phyloP scores from a whole-genome alignment of 2,888 invertebrate species.

The Antheraea assamensis region DNA sequence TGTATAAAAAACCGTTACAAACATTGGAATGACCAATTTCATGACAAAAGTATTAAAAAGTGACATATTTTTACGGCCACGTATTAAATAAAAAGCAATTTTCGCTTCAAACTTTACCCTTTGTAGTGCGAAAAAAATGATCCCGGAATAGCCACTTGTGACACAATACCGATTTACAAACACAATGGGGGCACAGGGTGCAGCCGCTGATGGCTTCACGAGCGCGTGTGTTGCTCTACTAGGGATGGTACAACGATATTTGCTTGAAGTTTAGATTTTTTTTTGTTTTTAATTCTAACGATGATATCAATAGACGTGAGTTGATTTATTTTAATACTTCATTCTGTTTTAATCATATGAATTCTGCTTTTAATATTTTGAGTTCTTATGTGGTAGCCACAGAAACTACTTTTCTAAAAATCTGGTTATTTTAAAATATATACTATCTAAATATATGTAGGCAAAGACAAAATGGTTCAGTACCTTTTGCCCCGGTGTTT shows the following conservation, averaged over 20 bases:
- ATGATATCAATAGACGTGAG: background rate
- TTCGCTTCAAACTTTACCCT: slow-evolving; percentile 28
- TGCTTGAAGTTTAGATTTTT: background rate
- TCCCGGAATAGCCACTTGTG: slow-evolving; percentile 37
- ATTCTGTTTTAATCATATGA: background rate
- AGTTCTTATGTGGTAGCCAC: background rate
- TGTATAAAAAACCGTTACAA: background rate
- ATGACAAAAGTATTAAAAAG: background rate
- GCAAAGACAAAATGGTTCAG: no score
- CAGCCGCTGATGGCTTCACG: slow-evolving; percentile 34
- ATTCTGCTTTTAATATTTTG: no score
- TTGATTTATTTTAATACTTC: background rate
- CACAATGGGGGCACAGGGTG: slow-evolving; percentile 28
- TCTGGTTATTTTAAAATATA: no score
- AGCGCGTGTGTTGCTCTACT: slow-evolving; percentile 23
- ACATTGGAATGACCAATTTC: slow-evolving; percentile 5
- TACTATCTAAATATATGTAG: no score
- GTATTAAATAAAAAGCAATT: slow-evolving; percentile 30
- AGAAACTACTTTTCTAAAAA: background rate
- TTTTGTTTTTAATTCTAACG: background rate
- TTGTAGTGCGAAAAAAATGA: slow-evolving; percentile 23
- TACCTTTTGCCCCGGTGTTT: no score
- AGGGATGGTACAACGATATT: slow-evolving; percentile 20
- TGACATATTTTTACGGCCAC: background rate
- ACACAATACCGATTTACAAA: slow-evolving; percentile 27